Base-by-base conservation (phyloP, 2,113 vertebrate species). In the Crotalus helleri region DNA sequence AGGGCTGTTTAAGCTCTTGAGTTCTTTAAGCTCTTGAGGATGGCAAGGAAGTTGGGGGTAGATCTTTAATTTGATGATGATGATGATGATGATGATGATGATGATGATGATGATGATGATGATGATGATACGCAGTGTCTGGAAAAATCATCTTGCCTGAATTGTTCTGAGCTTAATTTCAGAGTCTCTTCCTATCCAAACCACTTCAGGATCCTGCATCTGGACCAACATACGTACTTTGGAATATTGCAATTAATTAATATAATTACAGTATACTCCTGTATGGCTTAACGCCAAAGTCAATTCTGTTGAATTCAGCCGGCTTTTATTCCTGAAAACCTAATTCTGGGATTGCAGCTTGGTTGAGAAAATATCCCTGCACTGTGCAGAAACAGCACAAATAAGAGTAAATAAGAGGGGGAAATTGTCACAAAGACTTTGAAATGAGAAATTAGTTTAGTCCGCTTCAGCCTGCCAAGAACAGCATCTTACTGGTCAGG, bases 401-500 rank as follows among this genome's bases (percentile, higher is more conserved):
- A 39, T 58, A 93, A 88, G 5, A 8, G 12, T 49, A 46, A 57
- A 55, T 69, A 46, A 5, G 3, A 26, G 26, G 5, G 11, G 61
- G 29, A 3, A 93, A 58, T 58, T 81, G 51, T 1, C 49, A 49
- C 74, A 90, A 85, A 61, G 51, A 85, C 0, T 12, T 57, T 91
- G 57, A 90, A 90, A 29, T 26, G 51, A 92, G 93, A 74, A 46
- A 9, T 87, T 7, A 33, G 15, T 13, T 87, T 7, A 46, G 15
- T 5, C 39, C 0, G 0, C 49, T 39, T 53, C 26, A 54, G 44
- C 81, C 49, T 93, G 85, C 49, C 94, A 93, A 89, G 11, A 11
- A 87, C 64, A 94, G 92, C 86, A 94, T 53, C 86, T 61, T 94
- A 81, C 24, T 44, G 39, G n/a, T 81, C 49, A 39, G 91, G 92